Percentiles rank a stretch among this genome's conserved stretches.
phyloP scores from a whole-genome alignment of 2,797 vertebrate genomes.

The Liasis olivaceus region DNA sequence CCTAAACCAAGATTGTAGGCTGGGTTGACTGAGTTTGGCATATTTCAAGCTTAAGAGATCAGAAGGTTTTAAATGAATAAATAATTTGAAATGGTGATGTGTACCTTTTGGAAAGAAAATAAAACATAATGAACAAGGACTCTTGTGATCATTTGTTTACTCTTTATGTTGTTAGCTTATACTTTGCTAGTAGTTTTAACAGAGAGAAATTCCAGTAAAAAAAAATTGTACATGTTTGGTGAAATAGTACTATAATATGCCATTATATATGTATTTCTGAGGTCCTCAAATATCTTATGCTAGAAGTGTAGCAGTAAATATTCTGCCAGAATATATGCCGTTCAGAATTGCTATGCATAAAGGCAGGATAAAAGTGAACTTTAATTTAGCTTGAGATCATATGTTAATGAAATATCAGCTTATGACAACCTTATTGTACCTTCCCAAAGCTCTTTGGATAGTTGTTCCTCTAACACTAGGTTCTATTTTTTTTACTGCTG shows the following conservation, averaged over 20 bases:
- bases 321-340: not conserved
- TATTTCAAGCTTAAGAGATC: conserved; percentile 40
- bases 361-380: not conserved
- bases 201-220: not conserved
- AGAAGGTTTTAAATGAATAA: conserved; percentile 30
- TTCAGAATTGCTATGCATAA: not conserved
- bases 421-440: not conserved
- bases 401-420: not conserved
- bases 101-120: conserved; percentile 1
- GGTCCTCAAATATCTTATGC: not conserved
- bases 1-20: conserved; percentile 12
- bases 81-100: conserved; percentile 27
- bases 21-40: conserved; percentile 24
- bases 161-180: not conserved
- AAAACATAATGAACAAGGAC: not conserved
- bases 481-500: not conserved
- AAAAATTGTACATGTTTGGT: not conserved
- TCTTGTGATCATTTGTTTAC: not conserved
- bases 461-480: not conserved
- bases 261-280: not conserved
- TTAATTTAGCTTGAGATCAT: not conserved
- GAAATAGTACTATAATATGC: conserved; percentile 1
- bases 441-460: not conserved
- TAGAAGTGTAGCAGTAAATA: not conserved
- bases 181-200: conserved; percentile 8